Evolutionary conservation across 1,140 invertebrate species (phyloP).

Genomic region (Micrasema minimum): DNA sequence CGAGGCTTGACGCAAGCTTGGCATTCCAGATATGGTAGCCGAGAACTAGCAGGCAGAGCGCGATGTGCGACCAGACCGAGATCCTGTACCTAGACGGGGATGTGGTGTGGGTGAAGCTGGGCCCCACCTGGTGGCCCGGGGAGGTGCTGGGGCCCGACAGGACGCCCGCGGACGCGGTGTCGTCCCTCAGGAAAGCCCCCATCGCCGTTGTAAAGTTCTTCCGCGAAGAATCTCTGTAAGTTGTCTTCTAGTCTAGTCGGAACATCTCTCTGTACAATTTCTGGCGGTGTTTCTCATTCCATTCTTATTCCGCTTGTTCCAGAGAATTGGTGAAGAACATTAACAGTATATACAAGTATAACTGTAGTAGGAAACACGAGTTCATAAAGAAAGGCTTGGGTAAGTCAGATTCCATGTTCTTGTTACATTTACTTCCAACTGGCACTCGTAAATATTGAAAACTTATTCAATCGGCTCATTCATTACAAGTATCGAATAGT

Average conservation of each 20-base stretch:
- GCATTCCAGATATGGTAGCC: conserved; percentile 47
- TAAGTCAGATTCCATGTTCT: conserved; percentile 70
- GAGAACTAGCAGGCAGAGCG: conserved; percentile 57
- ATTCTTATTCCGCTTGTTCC: conserved; percentile 63
- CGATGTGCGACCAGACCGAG: conserved; percentile 68
- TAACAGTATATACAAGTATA: conserved; percentile 79
- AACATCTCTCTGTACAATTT: too few species aligned
- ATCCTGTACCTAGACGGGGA: conserved; percentile 77
- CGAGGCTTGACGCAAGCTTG: neutral
- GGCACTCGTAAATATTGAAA: too few species aligned
- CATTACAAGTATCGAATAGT: too few species aligned
- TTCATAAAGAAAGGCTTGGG: conserved; percentile 83
- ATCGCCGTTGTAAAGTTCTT: conserved; percentile 85
- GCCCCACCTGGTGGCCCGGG: conserved; percentile 82
- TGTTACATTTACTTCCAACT: too few species aligned
- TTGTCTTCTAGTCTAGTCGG: too few species aligned
- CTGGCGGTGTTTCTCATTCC: neutral
- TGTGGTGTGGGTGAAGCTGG: conserved; percentile 84
- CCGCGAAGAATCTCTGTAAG: conserved; percentile 81
- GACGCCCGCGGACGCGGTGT: conserved; percentile 71
- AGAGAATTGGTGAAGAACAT: conserved; percentile 82
- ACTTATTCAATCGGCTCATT: too few species aligned
- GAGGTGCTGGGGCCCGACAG: conserved; percentile 74
- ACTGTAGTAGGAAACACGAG: conserved; percentile 79
- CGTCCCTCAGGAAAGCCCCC: conserved; percentile 74